phyloP scores from a whole-genome alignment of 2,797 vertebrate species.

The Gadopsis bispinosus region DNA sequence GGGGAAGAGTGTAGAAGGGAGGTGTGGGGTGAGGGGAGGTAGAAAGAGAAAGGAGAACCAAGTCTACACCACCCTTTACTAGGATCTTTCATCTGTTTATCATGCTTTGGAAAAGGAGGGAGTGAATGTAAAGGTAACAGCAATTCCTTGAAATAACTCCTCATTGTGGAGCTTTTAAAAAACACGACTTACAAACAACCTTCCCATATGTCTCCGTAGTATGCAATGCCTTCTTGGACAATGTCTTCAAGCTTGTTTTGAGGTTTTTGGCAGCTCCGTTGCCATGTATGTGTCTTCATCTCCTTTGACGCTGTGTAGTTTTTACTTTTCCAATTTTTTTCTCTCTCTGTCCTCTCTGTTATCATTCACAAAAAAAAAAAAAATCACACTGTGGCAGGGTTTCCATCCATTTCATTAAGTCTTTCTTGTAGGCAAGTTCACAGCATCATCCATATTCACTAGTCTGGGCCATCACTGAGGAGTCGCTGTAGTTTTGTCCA shows the following conservation, averaged over 20 bases:
- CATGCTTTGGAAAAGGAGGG: conserved; percentile 88
- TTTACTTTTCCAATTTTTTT: conserved; percentile 51
- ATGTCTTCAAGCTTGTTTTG: conserved; percentile 72
- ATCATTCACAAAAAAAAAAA: conserved; percentile 59
- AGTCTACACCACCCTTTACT: conserved; percentile 76
- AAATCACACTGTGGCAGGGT: conserved; percentile 78
- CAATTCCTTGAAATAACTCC: conserved; percentile 76
- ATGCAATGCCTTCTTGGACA: conserved; percentile 71
- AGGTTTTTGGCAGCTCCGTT: conserved; percentile 79
- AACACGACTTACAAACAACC: conserved; percentile 68
- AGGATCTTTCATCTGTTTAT: conserved; percentile 79
- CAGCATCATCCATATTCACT: conserved; percentile 79
- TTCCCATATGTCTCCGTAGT: conserved; percentile 58
- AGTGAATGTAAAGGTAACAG: conserved; percentile 81
- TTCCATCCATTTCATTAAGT: conserved; percentile 68
- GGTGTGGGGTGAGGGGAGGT: conserved; percentile 78
- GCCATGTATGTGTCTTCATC: conserved; percentile 51
- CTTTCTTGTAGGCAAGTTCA: conserved; percentile 68
- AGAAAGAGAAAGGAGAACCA: conserved; percentile 84
- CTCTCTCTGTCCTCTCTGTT: conserved; percentile 55
- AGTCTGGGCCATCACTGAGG: conserved; percentile 76
- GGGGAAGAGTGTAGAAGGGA: conserved; percentile 63
- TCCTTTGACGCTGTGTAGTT: conserved; percentile 74
- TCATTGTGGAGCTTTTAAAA: conserved; percentile 66
- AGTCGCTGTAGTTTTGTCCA: conserved; percentile 57